Percentiles rank a stretch among this genome's conserved stretches.
phyloP scores from a whole-genome alignment of 2,888 invertebrate genomes.

The Leistus spinibarbis region DNA sequence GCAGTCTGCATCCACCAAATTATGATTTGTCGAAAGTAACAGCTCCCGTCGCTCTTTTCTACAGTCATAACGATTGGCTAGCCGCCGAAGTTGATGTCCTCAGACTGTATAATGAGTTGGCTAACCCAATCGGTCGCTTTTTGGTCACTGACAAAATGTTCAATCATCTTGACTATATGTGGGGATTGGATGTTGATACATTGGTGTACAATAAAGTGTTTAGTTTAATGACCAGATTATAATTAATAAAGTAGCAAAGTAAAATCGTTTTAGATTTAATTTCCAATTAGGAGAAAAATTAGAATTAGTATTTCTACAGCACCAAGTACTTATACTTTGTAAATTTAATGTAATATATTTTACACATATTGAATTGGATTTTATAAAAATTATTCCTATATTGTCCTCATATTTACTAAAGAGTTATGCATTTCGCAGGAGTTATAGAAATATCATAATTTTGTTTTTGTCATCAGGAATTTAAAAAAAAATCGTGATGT shows the following conservation, averaged over 20 bases:
- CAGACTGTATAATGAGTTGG: conserved; percentile 55
- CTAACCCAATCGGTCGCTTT: conserved; percentile 58
- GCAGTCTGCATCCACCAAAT: conserved; percentile 53
- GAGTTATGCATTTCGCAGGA: too few relatives aligned
- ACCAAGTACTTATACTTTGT: too few relatives aligned
- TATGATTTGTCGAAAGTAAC: conserved; percentile 56
- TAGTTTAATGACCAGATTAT: conserved; percentile 41
- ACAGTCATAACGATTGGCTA: conserved; percentile 60
- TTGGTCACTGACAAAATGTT: conserved; percentile 59
- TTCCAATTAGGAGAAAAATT: too few relatives aligned
- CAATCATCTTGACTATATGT: conserved; percentile 66
- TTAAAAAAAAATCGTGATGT: too few relatives aligned
- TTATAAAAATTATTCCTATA: too few relatives aligned
- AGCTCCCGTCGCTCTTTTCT: conserved; percentile 57
- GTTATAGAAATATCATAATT: too few relatives aligned
- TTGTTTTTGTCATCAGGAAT: too few relatives aligned
- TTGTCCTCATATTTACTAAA: too few relatives aligned
- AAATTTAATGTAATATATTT: too few relatives aligned
- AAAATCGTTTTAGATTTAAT: not conserved
- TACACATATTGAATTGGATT: too few relatives aligned
- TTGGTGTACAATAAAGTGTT: conserved; percentile 44
- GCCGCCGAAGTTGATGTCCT: conserved; percentile 58
- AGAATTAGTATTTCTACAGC: too few relatives aligned
- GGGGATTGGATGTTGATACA: conserved; percentile 57
- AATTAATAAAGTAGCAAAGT: not conserved